Conservation (phyloP, 2,113 vertebrate species). For the Campylomormyrus tamandua region DNA sequence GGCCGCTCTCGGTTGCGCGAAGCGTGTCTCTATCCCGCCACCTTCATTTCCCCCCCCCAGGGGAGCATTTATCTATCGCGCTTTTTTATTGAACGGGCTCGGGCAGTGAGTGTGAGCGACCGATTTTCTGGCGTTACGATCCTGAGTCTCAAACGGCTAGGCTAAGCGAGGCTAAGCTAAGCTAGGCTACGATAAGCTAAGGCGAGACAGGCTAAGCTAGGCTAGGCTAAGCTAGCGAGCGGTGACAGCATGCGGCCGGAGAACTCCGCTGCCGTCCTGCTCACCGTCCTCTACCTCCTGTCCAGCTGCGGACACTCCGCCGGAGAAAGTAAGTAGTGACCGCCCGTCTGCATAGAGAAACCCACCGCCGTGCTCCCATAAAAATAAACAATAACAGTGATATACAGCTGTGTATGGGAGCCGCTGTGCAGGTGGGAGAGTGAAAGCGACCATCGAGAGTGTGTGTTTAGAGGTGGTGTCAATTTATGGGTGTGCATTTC, state of each 20-base stretch:
- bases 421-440: not conserved
- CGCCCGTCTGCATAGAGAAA: not conserved
- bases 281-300: conserved; percentile 46
- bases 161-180: not conserved
- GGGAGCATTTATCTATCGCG: not conserved
- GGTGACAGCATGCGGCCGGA: conserved; percentile 54
- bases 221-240: not conserved
- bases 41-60: not conserved
- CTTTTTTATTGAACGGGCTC: not conserved
- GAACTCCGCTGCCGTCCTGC: conserved; percentile 46
- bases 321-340: conserved; percentile 60
- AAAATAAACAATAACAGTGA: not conserved
- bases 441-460: not conserved
- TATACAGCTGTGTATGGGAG: not conserved
- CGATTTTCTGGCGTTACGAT: not conserved
- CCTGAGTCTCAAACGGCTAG: not conserved
- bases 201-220: not conserved
- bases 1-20: not conserved
- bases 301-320: conserved; percentile 50
- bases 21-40: not conserved
- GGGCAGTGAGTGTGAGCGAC: not conserved
- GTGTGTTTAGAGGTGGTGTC: not conserved
- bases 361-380: not conserved
- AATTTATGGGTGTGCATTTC: not conserved
- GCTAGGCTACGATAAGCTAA: not conserved